Evolutionary conservation across 2,888 invertebrate genomes (phyloP), one percentile per base, ranked within the genome.

Genomic region (Epirrhoe tristata): DNA sequence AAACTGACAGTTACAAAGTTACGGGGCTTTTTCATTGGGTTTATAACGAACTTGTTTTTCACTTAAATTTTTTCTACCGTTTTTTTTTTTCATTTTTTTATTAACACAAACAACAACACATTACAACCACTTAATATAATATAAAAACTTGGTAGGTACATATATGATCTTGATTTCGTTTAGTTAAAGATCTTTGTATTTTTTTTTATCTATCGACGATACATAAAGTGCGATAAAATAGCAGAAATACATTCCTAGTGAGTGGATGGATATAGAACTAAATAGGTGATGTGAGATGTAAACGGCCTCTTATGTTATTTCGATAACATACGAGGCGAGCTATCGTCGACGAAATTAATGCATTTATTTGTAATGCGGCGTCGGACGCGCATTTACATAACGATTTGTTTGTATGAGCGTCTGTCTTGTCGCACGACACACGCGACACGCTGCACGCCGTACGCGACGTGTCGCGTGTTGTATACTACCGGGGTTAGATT

Each of bases 301-400:
- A 31, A 52, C 12, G 12, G 31, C 6, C 31, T 31, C 5, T 52
- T 52, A 52, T 12, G 24, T 52, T 52, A 24, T 31, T 52, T 24
- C 24, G 52, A 52, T 52, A 48, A 57, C 48, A 48, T 48, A 57
- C 31, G 46, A 12, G 12, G n/a, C 31, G 48, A 48, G 48, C 32
- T 32, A 32, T 48, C n/a, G 48, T 48, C 43, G 39, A 10, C 12
- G 36, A 7, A 65, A 63, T 69, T 62, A 67, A 69, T 66, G 63
- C 65, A 64, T 54, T 63, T 67, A 66, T 67, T 67, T 72, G 69
- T 72, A 72, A 72, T 67, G 56, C 55, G 54, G 57, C 66, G 64
- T 66, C 66, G 64, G 56, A 46, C 61, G 32, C 53, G 43, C 52
- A 60, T 66, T 64, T 63, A 57, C 70, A 67, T 66, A 66, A 67